These are phyloP conservation scores for Pseudopleuronectes americanus DNA, from an alignment of 2,797 vertebrate species.

Conservation along the genomic window DNA sequence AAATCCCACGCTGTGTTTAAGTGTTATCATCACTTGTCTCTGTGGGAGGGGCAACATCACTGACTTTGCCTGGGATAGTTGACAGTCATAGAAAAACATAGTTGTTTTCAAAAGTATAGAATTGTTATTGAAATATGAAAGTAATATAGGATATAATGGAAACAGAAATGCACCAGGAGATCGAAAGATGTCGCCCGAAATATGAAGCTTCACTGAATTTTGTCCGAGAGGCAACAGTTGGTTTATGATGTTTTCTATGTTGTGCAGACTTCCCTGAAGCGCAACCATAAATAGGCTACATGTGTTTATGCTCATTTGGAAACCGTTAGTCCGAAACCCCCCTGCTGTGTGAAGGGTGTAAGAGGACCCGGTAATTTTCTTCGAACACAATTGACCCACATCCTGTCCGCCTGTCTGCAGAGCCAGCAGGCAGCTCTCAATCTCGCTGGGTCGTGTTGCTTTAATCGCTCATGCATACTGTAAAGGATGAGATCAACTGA, in stretches of 20 bases:
- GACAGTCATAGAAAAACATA: background rate
- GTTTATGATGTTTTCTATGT: too few relatives aligned
- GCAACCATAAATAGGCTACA: too few relatives aligned
- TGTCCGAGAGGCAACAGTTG: too few relatives aligned
- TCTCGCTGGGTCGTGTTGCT: background rate
- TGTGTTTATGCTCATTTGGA: too few relatives aligned
- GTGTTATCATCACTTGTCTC: background rate
- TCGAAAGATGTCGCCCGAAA: too few relatives aligned
- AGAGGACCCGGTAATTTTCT: background rate
- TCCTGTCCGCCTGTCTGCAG: background rate
- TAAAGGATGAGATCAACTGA: background rate
- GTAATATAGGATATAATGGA: too few relatives aligned
- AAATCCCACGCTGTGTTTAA: conserved; percentile 6
- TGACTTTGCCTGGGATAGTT: conserved; percentile 2
- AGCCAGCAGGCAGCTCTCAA: background rate
- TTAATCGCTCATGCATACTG: background rate
- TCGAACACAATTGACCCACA: background rate
- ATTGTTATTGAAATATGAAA: background rate
- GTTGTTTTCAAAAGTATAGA: background rate
- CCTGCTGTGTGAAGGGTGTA: too few relatives aligned
- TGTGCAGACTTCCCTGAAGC: too few relatives aligned
- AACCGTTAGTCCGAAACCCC: too few relatives aligned
- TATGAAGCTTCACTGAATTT: too few relatives aligned
- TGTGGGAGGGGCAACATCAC: conserved; percentile 2
- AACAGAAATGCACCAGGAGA: too few relatives aligned